phyloP scores from a whole-genome alignment of 2,888 invertebrate species.

The Athrips mouffetella region DNA sequence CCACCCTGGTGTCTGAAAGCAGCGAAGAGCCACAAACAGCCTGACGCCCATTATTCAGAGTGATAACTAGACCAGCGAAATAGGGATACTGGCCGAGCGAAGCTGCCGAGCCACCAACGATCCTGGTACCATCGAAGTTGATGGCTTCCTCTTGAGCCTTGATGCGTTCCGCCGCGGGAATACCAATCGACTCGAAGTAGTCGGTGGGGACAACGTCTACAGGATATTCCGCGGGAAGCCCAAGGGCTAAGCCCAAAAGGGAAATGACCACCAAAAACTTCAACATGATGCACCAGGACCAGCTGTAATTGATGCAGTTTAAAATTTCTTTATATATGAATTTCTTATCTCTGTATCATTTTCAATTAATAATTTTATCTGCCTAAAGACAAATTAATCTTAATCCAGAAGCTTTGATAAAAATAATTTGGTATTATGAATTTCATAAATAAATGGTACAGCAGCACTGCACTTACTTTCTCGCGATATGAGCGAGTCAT shows the following conservation, averaged over 20 bases:
- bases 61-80: constrained; percentile 30
- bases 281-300: constrained; percentile 1
- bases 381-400: too few species aligned
- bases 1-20: constrained; percentile 30
- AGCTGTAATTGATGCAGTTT: too few species aligned
- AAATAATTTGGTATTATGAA: too few species aligned
- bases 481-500: too few species aligned
- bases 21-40: constrained; percentile 43
- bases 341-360: too few species aligned
- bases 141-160: constrained; percentile 27
- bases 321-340: too few species aligned
- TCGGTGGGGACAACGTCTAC: not conserved
- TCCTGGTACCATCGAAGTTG: constrained; percentile 30
- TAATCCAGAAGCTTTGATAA: too few species aligned
- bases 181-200: constrained; percentile 3
- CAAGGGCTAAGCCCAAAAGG: not conserved
- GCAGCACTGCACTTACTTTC: too few species aligned
- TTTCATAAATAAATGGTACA: too few species aligned
- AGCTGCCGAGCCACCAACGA: constrained; percentile 29
- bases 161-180: constrained; percentile 29
- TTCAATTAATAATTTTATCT: too few species aligned
- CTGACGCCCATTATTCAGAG: constrained; percentile 24
- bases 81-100: constrained; percentile 19
- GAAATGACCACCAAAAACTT: not conserved
- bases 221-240: not conserved